Evolutionary conservation across 2,797 vertebrate genomes (phyloP), one percentile per base, ranked within the genome.

Genomic region (Pipistrellus pipistrellus): DNA sequence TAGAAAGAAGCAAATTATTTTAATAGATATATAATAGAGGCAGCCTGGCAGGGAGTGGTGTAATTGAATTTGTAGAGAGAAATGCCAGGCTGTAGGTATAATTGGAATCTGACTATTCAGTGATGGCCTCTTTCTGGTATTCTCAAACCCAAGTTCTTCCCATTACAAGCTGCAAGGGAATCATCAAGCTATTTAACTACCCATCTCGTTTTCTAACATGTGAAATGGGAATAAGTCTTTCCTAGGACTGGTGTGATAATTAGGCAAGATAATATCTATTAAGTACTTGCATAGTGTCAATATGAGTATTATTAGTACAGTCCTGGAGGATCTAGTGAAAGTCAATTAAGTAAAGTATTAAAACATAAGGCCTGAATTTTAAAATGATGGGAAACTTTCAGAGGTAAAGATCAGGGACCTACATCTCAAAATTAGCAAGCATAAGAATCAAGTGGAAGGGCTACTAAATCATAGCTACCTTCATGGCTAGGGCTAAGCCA

Each of bases 1-100:
- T 57, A 51, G 25, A 86, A 77, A 94, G 64, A 85, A 88, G 30
- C 30, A 75, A 80, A 53, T 66, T 21, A 46, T 48, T 88, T 51
- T n/a, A 85, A 68, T 13, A 72, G n/a, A 73, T 15, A 73, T 15
- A 38, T 84, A 57, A 38, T 10, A 18, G 44, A 66, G 15, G 35
- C 6, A 85, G 25, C 1, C 57, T 76, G 41, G 23, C 55, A 9
- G 32, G 51, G 25, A 78, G 14, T 30, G 14, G 59, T 35, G 1
- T 84, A 68, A 46, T 57, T 41, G 3, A 72, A 57, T 35, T 57
- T 90, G 18, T 30, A 66, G 11, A 25, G 0, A 85, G 32, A 87
- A 57, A 84, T 35, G 4, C 5, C 32, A 62, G 17, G 14, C 4
- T 88, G 20, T 62, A 21, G 25, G 18, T 64, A 82, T 64, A 88